These are phyloP conservation scores for Triplophysa yarkandensis DNA, from an alignment of 2,797 vertebrate genomes.

Conservation along the genomic window DNA sequence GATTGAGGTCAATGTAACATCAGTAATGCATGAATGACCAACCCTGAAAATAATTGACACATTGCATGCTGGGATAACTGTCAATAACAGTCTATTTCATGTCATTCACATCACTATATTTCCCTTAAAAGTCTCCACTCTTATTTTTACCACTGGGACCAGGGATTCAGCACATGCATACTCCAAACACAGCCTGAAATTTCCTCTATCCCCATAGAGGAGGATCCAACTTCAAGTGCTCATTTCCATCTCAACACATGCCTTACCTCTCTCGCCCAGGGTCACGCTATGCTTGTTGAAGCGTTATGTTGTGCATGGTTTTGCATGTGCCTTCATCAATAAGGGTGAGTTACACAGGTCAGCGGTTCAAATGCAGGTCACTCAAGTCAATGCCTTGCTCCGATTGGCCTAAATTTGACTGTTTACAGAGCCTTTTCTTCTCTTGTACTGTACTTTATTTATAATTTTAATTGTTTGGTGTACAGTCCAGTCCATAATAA, in stretches of 20 bases:
- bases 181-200: conserved; percentile 25
- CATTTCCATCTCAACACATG: conserved; percentile 17
- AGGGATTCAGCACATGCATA: conserved; percentile 5
- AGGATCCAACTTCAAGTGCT: conserved; percentile 37
- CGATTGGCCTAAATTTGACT: conserved; percentile 49
- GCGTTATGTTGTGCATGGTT: conserved; percentile 58
- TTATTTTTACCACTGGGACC: background rate
- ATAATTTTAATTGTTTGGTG: too few species aligned
- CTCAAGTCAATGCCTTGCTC: conserved; percentile 32
- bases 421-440: conserved; percentile 33
- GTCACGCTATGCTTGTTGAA: conserved; percentile 68
- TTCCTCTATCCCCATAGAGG: background rate
- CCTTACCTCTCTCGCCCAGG: conserved; percentile 58
- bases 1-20: conserved; percentile 26
- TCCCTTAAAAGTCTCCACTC: background rate
- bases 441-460: too few species aligned
- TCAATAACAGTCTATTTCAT: conserved; percentile 17
- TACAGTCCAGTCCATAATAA: too few species aligned
- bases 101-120: background rate
- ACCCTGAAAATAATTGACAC: conserved; percentile 14
- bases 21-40: conserved; percentile 26
- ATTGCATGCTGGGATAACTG: background rate
- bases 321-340: conserved; percentile 71
- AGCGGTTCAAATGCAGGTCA: conserved; percentile 78
- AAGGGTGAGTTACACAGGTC: conserved; percentile 81